A percentile compares a stretch with the other conserved stretches of the same genome.
Conservation (phyloP, 2,113 vertebrate genomes). For the Cyprinodon brontotheroides region DNA sequence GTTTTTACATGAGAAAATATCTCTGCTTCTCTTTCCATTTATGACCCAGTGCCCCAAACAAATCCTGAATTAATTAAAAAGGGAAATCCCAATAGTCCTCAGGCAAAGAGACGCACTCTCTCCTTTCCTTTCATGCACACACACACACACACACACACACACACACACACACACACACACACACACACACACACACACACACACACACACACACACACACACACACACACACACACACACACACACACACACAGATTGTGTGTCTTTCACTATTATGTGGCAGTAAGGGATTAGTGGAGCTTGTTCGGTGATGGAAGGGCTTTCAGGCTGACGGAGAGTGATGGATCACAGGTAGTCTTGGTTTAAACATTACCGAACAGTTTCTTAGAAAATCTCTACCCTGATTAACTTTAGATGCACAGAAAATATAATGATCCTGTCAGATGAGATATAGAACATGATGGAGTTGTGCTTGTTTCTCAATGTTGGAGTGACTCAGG, state of each 20-base stretch:
- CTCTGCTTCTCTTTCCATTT: slow-evolving; percentile 69
- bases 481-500: no score
- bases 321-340: slow-evolving; percentile 74
- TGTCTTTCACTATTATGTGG: slow-evolving; percentile 74
- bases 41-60: slow-evolving; percentile 79
- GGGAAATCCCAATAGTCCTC: slow-evolving; percentile 78
- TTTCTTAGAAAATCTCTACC: not conserved
- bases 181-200: slow-evolving; percentile 71
- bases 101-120: slow-evolving; percentile 22
- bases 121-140: slow-evolving; percentile 7
- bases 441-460: no score
- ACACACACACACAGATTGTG: slow-evolving; percentile 75
- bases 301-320: slow-evolving; percentile 76
- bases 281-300: slow-evolving; percentile 77
- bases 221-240: slow-evolving; percentile 71
- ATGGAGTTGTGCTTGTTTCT: no score
- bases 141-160: slow-evolving; percentile 28
- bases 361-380: slow-evolving; percentile 53
- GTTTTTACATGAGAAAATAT: slow-evolving; percentile 79
- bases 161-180: slow-evolving; percentile 71
- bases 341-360: slow-evolving; percentile 49
- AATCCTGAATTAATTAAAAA: slow-evolving; percentile 87
- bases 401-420: no score
- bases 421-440: no score
- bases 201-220: slow-evolving; percentile 71